A percentile compares a stretch with the other conserved stretches of the same genome.
Evolutionary conservation across 2,797 vertebrate genomes (phyloP).

Genomic region (Spondyliosoma cantharus): DNA sequence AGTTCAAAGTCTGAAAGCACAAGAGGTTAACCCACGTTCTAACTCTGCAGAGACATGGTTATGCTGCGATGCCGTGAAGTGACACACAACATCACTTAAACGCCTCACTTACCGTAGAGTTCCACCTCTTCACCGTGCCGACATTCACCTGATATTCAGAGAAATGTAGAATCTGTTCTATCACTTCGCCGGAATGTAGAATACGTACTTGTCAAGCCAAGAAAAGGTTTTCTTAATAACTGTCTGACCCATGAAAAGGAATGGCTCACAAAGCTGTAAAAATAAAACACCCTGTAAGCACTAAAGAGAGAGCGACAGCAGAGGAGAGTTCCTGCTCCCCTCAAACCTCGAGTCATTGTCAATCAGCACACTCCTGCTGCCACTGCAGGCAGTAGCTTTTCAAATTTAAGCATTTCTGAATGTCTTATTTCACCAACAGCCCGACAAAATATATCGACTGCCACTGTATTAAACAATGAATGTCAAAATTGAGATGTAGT

Average conservation of each 20-base stretch:
- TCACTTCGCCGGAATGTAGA: background rate
- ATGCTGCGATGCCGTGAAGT: background rate
- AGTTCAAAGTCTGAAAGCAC: conserved; percentile 4
- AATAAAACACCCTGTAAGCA: conserved; percentile 10
- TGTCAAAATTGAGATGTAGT: conserved; percentile 60
- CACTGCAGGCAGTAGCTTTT: conserved; percentile 49
- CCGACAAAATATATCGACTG: conserved; percentile 59
- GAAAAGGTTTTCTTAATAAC: background rate
- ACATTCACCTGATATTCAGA: conserved; percentile 5
- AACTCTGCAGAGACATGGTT: background rate
- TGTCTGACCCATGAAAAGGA: conserved; percentile 15
- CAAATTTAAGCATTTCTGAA: conserved; percentile 58
- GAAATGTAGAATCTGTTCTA: background rate
- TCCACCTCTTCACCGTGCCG: background rate
- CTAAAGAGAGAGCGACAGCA: conserved; percentile 1
- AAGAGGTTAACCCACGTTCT: background rate
- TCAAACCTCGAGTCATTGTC: conserved; percentile 41
- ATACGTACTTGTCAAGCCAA: background rate
- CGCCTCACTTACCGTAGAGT: background rate
- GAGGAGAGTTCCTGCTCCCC: conserved; percentile 22
- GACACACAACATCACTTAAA: background rate
- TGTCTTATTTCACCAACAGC: conserved; percentile 69
- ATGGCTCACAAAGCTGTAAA: background rate
- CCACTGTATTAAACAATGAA: conserved; percentile 65
- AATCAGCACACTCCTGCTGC: conserved; percentile 37